These are phyloP conservation scores for Erpetoichthys calabaricus DNA, from an alignment of 2,797 vertebrate genomes.

Conservation along the genomic window DNA sequence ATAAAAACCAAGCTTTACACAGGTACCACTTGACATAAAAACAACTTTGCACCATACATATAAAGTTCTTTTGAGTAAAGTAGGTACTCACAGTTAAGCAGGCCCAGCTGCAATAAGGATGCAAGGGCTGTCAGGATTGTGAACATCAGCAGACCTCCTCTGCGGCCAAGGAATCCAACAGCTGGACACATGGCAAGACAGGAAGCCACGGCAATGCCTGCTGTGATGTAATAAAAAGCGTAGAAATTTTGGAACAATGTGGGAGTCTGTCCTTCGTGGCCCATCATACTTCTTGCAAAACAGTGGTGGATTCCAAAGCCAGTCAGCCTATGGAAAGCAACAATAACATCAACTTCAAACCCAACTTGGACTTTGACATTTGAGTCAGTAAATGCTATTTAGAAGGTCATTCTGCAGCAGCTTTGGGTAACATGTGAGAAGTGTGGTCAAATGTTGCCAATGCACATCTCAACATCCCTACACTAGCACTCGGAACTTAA, in stretches of 20 bases:
- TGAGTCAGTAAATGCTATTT: no score
- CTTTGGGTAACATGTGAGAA: no score
- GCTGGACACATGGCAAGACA: slow-evolving; percentile 82
- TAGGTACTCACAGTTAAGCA: slow-evolving; percentile 77
- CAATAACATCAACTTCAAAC: no score
- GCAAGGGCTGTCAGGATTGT: slow-evolving; percentile 94
- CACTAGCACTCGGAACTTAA: no score
- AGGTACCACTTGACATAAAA: background rate
- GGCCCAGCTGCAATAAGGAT: slow-evolving; percentile 82
- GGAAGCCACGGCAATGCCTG: slow-evolving; percentile 75
- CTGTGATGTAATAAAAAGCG: slow-evolving; percentile 83
- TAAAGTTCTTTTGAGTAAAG: background rate
- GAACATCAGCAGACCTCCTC: slow-evolving; percentile 88
- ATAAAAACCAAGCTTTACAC: slow-evolving; percentile 27
- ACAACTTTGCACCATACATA: no score
- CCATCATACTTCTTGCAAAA: slow-evolving; percentile 90
- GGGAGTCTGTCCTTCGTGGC: slow-evolving; percentile 52
- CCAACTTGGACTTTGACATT: no score
- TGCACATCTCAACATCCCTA: no score
- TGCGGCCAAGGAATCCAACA: slow-evolving; percentile 75
- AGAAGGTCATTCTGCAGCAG: no score
- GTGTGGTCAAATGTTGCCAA: no score
- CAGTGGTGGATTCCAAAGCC: slow-evolving; percentile 95
- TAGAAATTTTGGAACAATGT: slow-evolving; percentile 81
- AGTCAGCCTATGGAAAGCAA: slow-evolving; percentile 56